phyloP scores from a whole-genome alignment of 2,888 invertebrate species.

The Tetanocera ferruginea region DNA sequence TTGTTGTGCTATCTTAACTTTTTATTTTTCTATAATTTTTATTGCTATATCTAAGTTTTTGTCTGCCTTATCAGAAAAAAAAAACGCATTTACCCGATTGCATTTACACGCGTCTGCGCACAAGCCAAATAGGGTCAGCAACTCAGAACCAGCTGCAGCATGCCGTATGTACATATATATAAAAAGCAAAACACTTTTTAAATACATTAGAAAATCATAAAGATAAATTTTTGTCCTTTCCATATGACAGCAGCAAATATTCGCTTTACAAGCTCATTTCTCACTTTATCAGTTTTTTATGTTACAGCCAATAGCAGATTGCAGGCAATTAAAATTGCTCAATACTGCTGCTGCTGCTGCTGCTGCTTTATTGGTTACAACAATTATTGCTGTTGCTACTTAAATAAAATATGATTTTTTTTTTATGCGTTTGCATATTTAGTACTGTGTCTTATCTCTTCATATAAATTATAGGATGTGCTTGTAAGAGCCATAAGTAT shows the following conservation, averaged over 20 bases:
- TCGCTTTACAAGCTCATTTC: slow-evolving; percentile 11
- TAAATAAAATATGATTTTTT: background rate
- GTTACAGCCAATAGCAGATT: background rate
- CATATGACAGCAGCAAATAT: slow-evolving; percentile 2
- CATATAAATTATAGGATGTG: background rate
- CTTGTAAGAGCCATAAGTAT: slow-evolving; percentile 26
- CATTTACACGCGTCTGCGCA: slow-evolving; percentile 23
- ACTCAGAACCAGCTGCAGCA: background rate
- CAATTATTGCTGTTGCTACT: background rate
- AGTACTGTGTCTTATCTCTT: background rate
- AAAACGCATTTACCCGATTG: slow-evolving; percentile 36
- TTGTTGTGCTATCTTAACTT: background rate
- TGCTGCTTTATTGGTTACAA: too few species aligned
- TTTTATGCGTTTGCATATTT: slow-evolving; percentile 3
- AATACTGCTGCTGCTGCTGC: background rate
- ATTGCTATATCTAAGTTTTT: background rate
- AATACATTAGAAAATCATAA: background rate
- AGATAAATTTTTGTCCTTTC: background rate
- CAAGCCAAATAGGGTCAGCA: slow-evolving; percentile 23
- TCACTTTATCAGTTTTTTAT: slow-evolving; percentile 1
- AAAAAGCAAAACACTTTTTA: background rate
- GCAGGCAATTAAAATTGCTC: slow-evolving; percentile 22
- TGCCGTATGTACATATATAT: background rate
- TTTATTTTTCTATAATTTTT: background rate
- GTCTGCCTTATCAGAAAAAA: background rate